Conservation (phyloP, 1,140 invertebrate species). For the Tetragnatha versicolor region DNA sequence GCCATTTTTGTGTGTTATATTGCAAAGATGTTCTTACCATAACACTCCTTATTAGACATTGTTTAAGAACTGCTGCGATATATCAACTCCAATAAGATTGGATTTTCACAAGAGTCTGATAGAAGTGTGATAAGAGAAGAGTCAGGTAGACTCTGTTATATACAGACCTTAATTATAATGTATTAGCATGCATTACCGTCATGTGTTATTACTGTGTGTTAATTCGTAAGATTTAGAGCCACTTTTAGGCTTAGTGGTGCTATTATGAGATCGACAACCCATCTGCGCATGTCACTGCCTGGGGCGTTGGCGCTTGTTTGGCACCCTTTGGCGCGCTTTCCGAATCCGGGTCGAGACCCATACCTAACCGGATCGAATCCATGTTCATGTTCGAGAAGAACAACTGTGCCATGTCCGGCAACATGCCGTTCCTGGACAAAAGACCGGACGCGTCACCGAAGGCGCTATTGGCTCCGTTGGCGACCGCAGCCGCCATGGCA, state of each 20-base stretch:
- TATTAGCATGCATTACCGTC: too few species aligned
- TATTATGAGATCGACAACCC: slow-evolving; percentile 39
- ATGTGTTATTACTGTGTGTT: too few species aligned
- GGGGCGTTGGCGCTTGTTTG: slow-evolving; percentile 42
- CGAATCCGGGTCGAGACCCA: slow-evolving; percentile 43
- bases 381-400: slow-evolving; percentile 50
- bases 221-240: slow-evolving; percentile 53
- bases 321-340: not conserved
- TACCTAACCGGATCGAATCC: slow-evolving; percentile 41
- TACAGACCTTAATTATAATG: too few species aligned
- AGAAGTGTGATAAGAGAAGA: too few species aligned
- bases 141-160: too few species aligned
- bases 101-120: too few species aligned
- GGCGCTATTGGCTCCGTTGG: not conserved
- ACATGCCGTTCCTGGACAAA: slow-evolving; percentile 29
- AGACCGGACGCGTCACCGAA: slow-evolving; percentile 40
- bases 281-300: slow-evolving; percentile 34
- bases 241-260: slow-evolving; percentile 22
- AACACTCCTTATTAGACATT: too few species aligned
- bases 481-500: not conserved
- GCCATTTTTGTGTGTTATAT: too few species aligned
- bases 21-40: too few species aligned
- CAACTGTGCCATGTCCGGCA: slow-evolving; percentile 48
- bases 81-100: too few species aligned
- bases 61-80: too few species aligned